Conservation (phyloP, 2,113 vertebrate species). For the Monopterus albus region DNA sequence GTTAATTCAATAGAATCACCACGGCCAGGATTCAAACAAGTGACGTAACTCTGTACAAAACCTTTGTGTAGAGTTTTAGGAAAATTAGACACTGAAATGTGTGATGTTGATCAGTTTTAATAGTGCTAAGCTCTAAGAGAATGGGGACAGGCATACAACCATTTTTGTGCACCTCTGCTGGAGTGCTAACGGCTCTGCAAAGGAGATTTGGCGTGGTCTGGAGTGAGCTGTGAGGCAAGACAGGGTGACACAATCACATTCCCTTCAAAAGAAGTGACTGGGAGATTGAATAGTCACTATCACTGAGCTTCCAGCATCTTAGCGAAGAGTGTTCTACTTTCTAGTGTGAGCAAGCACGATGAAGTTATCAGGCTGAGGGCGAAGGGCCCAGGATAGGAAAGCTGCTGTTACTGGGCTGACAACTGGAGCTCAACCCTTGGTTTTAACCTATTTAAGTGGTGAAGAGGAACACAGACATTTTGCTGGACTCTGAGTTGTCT, state of each 20-base stretch:
- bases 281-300: neutral
- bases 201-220: slow-evolving; percentile 12
- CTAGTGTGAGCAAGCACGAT: neutral
- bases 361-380: neutral
- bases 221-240: neutral
- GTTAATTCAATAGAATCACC: too few relatives aligned
- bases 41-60: too few relatives aligned
- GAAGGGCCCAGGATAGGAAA: neutral
- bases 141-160: neutral
- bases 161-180: neutral
- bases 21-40: too few relatives aligned
- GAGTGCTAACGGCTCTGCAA: slow-evolving; percentile 9
- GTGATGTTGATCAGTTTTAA: neutral
- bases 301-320: neutral
- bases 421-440: neutral
- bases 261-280: neutral
- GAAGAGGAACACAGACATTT: neutral
- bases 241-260: neutral
- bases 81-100: neutral
- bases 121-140: neutral
- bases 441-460: neutral
- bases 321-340: slow-evolving; percentile 27
- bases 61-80: neutral
- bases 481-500: neutral
- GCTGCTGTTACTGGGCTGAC: neutral